A percentile compares a stretch with the other conserved stretches of the same genome.
These are phyloP conservation scores for Goniozus legneri DNA, from an alignment of 1,140 invertebrate genomes.

Conservation along the genomic window DNA sequence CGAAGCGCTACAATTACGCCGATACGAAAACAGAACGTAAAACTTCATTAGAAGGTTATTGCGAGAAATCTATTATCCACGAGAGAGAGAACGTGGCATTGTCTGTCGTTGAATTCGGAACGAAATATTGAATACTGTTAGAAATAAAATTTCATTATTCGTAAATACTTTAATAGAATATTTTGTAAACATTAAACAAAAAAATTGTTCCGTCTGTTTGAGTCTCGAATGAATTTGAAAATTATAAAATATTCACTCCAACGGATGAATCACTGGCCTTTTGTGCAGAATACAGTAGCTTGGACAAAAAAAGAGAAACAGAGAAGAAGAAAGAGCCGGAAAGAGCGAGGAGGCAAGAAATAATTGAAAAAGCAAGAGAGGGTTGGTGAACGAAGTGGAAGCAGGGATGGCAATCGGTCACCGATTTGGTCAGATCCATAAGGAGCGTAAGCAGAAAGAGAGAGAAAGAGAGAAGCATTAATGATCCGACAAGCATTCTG, in stretches of 20 bases:
- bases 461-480: constrained; percentile 47
- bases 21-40: constrained; percentile 34
- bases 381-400: constrained; percentile 3
- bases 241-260: no score
- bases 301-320: neutral
- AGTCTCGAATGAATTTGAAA: no score
- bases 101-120: no score
- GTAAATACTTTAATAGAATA: no score
- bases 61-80: no score
- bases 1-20: constrained; percentile 28
- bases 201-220: no score
- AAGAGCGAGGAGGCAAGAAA: constrained; percentile 8
- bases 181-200: no score
- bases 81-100: no score
- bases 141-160: no score
- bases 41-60: constrained; percentile 43
- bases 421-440: constrained; percentile 50
- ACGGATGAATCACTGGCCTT: no score
- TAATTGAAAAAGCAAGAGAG: constrained; percentile 6
- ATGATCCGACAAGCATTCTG: constrained; percentile 49
- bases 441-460: constrained; percentile 42
- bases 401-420: constrained; percentile 41
- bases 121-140: no score
- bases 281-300: neutral
- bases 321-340: neutral